Percentiles rank a stretch among this genome's conserved stretches.
Evolutionary conservation across 2,888 invertebrate genomes (phyloP).

Genomic region (Dolomedes plantarius): DNA sequence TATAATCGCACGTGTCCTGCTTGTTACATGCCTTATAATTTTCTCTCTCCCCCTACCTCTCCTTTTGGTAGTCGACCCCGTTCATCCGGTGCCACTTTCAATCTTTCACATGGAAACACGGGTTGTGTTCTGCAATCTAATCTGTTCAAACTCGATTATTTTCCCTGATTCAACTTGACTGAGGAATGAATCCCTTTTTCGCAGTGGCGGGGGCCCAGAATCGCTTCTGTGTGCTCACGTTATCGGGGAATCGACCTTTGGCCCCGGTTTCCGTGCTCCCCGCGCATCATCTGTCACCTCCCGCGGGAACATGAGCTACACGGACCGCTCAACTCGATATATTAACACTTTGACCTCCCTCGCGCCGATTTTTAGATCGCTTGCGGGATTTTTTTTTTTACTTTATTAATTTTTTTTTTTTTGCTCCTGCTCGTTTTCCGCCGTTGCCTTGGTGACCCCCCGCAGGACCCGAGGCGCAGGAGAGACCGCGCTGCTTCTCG

Average conservation of each 20-base stretch:
- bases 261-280: slow-evolving; percentile 43
- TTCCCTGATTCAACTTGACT: not conserved
- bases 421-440: slow-evolving; percentile 11
- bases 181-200: not conserved
- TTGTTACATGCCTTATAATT: no score
- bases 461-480: not conserved
- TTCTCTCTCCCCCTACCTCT: no score
- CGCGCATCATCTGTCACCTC: slow-evolving; percentile 52
- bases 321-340: slow-evolving; percentile 65
- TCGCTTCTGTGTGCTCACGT: slow-evolving; percentile 42
- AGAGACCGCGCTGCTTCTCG: not conserved
- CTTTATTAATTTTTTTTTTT: no score
- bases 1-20: no score
- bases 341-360: slow-evolving; percentile 69
- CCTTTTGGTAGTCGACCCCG: no score
- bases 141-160: not conserved
- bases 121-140: no score
- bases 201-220: not conserved
- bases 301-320: slow-evolving; percentile 61
- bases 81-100: no score
- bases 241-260: slow-evolving; percentile 40
- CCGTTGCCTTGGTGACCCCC: slow-evolving; percentile 13
- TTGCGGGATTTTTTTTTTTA: not conserved
- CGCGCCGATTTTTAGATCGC: slow-evolving; percentile 36
- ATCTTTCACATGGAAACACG: no score